Percentiles rank a stretch among this genome's conserved stretches.
Evolutionary conservation across 2,797 vertebrate genomes (phyloP).

Genomic region (Tapera naevia): DNA sequence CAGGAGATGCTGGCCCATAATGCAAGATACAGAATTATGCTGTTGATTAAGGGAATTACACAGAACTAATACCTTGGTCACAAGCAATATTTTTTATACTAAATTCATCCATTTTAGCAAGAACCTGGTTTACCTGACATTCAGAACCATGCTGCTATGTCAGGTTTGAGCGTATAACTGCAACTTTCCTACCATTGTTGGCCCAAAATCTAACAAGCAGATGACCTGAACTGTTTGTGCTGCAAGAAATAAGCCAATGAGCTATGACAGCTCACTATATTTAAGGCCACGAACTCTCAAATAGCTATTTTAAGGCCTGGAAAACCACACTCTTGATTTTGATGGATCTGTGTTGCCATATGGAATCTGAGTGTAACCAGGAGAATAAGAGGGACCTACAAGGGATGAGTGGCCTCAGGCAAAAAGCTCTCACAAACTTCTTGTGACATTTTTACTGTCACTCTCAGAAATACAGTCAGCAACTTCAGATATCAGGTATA

Average conservation of each 20-base stretch:
- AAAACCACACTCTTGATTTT: neutral
- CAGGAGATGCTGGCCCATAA: neutral
- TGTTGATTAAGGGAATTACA: neutral
- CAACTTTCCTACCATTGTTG: neutral
- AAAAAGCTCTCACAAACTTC: neutral
- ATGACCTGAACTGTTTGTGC: neutral
- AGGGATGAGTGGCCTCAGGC: neutral
- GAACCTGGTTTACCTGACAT: neutral
- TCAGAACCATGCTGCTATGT: neutral
- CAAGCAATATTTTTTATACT: neutral
- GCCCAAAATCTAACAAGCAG: neutral
- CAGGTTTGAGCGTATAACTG: neutral
- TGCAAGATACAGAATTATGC: neutral
- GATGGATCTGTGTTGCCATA: neutral
- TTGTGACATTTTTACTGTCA: neutral
- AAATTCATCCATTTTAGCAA: neutral
- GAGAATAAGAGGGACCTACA: neutral
- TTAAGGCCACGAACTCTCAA: neutral
- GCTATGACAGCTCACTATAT: neutral
- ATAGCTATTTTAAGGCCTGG: neutral
- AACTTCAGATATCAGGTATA: neutral
- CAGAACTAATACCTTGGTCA: neutral
- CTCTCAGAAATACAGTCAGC: neutral
- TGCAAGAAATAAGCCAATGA: neutral
- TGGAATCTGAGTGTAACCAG: neutral